These are phyloP conservation scores for Drosophila gaucha DNA, from an alignment of 2,888 invertebrate genomes.

Conservation along the genomic window DNA sequence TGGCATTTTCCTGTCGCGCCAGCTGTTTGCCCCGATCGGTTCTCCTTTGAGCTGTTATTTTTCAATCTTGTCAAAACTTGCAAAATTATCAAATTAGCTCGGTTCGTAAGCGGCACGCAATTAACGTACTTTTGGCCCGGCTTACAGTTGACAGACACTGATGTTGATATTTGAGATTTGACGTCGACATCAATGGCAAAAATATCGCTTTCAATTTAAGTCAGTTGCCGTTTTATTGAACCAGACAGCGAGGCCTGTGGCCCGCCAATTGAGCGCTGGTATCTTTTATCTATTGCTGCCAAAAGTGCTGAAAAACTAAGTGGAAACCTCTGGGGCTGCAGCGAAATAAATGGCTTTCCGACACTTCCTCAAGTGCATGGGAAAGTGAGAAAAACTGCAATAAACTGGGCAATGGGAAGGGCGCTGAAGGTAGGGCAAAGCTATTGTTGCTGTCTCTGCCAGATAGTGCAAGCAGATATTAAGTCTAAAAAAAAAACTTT, in stretches of 20 bases:
- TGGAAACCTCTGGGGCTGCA: constrained; percentile 8
- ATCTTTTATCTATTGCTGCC: constrained; percentile 24
- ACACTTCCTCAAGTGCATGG: constrained; percentile 63
- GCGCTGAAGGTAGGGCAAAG: background rate
- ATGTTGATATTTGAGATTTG: constrained; percentile 40
- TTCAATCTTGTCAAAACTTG: constrained; percentile 59
- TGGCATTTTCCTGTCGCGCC: constrained; percentile 56
- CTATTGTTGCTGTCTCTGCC: constrained; percentile 40
- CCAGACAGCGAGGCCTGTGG: constrained; percentile 5
- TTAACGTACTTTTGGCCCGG: constrained; percentile 57
- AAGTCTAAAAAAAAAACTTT: constrained; percentile 29
- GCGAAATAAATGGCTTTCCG: constrained; percentile 35
- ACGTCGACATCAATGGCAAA: constrained; percentile 50
- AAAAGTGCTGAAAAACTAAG: constrained; percentile 10
- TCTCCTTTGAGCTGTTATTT: constrained; percentile 27
- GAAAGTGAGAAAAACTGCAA: constrained; percentile 58
- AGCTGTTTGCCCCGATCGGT: constrained; percentile 18
- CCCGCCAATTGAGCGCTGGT: background rate
- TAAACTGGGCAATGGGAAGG: constrained; percentile 22
- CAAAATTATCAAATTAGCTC: constrained; percentile 71
- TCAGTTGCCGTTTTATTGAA: constrained; percentile 20
- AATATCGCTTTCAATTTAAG: constrained; percentile 43
- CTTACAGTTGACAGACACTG: constrained; percentile 39
- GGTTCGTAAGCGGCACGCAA: constrained; percentile 50
- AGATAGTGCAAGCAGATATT: constrained; percentile 38